Percentiles rank a stretch among this genome's conserved stretches.
These are phyloP conservation scores for Grantiella picta DNA, from an alignment of 2,113 vertebrate genomes.

Conservation along the genomic window DNA sequence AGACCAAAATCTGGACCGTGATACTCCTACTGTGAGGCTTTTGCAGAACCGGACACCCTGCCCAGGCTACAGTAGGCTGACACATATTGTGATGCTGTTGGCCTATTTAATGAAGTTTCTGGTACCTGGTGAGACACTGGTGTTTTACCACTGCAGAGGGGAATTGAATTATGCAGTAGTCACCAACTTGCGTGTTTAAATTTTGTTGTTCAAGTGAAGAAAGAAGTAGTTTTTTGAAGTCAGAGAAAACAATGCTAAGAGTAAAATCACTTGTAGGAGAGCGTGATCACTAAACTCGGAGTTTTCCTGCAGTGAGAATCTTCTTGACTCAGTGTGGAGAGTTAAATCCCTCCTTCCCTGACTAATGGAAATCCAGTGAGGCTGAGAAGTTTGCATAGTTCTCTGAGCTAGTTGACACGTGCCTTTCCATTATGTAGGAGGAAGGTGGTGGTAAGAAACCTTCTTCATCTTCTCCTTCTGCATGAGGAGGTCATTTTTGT, in stretches of 20 bases:
- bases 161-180: neutral
- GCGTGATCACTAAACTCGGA: neutral
- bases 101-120: neutral
- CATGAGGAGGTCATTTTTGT: conserved; percentile 10
- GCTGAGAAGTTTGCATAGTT: neutral
- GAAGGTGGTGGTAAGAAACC: neutral
- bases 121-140: neutral
- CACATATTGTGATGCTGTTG: neutral
- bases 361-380: neutral
- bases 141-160: neutral
- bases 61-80: neutral
- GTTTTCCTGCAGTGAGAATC: neutral
- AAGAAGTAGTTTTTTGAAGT: neutral
- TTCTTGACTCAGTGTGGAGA: neutral
- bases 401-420: neutral
- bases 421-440: neutral
- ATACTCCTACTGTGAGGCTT: neutral
- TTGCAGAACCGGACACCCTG: neutral
- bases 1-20: neutral
- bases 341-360: neutral
- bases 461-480: neutral
- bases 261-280: neutral
- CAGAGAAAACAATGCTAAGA: neutral
- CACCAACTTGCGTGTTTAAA: neutral
- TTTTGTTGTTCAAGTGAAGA: neutral